Evolutionary conservation across 2,113 vertebrate genomes (phyloP), one percentile per base, ranked within the genome.

Genomic region (Nothocercus nigrocapillus): DNA sequence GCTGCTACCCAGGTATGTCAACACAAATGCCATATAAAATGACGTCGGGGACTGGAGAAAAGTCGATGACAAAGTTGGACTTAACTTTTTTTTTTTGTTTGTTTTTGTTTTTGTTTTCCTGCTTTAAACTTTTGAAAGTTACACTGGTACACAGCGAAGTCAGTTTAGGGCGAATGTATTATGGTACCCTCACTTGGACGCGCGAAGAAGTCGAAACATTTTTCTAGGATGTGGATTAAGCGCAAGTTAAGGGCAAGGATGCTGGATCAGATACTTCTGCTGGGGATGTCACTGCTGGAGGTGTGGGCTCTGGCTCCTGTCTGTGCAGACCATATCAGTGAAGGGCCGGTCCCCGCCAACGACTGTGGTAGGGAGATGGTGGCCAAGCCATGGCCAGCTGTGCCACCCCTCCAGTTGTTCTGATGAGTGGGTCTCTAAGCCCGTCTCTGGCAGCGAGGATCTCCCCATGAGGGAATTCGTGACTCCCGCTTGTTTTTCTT

Each of bases 271-370:
- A 84, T 49, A 82, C 18, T 89, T 85, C 5, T 27, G 11, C 62
- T 47, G 18, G 63, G 81, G 28, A 61, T 53, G 34, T 25, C 5
- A 9, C 8, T 89, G 5, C 74, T 69, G 86, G 24, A 62, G 7
- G 19, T 21, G 4, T 0, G 7, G 25, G 12, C 5, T 75, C 53
- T 61, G 68, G 4, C 32, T 84, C 17, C 17, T 27, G 32, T 13
- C 3, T 28, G 25, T 13, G 17, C 47, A 18, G 25, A 17, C 22
- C 36, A 8, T 51, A 53, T 42, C 17, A 30, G 28, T 20, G 24
- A 56, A n/a, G 40, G 32, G 6, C 30, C 3, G 0, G 8, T 58
- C 47, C 42, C 5, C 14, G 0, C 15, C 1, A 45, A 28, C 9
- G 8, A 21, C 38, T 87, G 3, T 34, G 56, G 34, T 83, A 21